Conservation (phyloP, 2,797 vertebrate species). For the Ataeniobius toweri region DNA sequence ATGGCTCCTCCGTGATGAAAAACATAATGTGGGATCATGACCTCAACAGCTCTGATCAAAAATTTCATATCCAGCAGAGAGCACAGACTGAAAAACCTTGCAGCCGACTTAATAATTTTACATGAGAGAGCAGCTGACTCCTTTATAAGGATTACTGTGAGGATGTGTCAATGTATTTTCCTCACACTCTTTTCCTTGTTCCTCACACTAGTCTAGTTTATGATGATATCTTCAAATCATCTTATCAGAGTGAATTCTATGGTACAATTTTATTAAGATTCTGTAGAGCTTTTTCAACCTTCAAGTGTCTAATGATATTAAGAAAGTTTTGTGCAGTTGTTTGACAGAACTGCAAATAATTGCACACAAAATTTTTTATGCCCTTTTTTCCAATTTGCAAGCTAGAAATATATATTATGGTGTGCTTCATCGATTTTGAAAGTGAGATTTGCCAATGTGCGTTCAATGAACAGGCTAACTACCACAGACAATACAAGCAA, state of each 20-base stretch:
- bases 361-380: not conserved
- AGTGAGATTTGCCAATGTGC: not conserved
- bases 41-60: constrained; percentile 52
- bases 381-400: not conserved
- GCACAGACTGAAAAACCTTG: constrained; percentile 63
- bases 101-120: constrained; percentile 59
- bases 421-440: not conserved
- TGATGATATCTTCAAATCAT: not conserved
- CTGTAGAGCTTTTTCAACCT: not conserved
- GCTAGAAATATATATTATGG: not conserved
- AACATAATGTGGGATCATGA: constrained; percentile 50
- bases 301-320: not conserved
- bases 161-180: constrained; percentile 38
- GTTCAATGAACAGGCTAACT: not conserved
- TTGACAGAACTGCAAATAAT: not conserved
- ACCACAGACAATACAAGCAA: not conserved
- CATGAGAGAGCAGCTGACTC: constrained; percentile 42
- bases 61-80: constrained; percentile 53
- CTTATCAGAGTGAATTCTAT: not conserved
- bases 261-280: not conserved
- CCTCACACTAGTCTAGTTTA: constrained; percentile 1
- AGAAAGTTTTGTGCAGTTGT: not conserved
- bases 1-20: constrained; percentile 36
- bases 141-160: constrained; percentile 55
- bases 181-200: constrained; percentile 11